Percentiles rank a stretch among this genome's conserved stretches.
Conservation (phyloP, 1,140 invertebrate genomes). For the Phymorhynchus buccinoides region DNA sequence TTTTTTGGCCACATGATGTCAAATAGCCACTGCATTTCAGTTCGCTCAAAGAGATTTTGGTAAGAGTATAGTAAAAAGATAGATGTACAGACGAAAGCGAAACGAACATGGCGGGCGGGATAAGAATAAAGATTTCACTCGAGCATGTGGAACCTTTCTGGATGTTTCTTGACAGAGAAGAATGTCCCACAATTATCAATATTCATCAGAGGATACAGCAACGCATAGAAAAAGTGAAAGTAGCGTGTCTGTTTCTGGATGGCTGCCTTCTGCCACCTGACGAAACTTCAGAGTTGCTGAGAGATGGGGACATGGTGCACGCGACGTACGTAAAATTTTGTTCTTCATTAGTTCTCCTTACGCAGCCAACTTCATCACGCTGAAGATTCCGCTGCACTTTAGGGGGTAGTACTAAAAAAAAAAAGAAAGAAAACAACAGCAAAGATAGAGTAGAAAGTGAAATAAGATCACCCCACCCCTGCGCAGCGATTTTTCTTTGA, state of each 20-base stretch:
- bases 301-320: constrained; percentile 45
- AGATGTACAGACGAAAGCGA: background rate
- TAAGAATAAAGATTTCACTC: background rate
- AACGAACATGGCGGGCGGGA: constrained; percentile 1
- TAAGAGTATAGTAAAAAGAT: constrained; percentile 13
- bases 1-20: no score
- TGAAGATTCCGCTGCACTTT: no score
- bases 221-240: constrained; percentile 7
- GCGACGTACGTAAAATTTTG: constrained; percentile 14
- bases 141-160: constrained; percentile 37
- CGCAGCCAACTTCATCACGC: no score
- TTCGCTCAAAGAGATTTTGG: no score
- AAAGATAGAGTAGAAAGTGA: no score
- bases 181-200: constrained; percentile 36
- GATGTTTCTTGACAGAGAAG: constrained; percentile 43
- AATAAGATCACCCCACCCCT: no score
- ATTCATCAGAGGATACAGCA: constrained; percentile 41
- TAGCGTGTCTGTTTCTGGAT: constrained; percentile 36
- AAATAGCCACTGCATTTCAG: no score
- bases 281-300: constrained; percentile 43
- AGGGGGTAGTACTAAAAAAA: no score
- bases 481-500: no score
- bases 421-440: no score
- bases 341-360: background rate
- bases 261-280: constrained; percentile 44